Evolutionary conservation across 2,113 vertebrate species (phyloP).

Genomic region (Podarcis cretensis): DNA sequence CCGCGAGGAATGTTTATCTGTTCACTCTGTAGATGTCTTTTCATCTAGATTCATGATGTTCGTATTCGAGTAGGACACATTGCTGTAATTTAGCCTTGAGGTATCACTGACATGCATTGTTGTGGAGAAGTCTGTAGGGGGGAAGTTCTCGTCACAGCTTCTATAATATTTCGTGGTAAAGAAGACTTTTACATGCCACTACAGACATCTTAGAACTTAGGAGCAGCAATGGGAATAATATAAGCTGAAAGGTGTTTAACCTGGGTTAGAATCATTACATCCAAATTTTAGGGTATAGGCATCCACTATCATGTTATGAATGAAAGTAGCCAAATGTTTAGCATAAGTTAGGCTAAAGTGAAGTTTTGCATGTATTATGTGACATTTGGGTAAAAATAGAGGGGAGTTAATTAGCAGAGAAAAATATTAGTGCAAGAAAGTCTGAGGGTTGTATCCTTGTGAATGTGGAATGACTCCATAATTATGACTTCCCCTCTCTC

Average conservation of each 20-base stretch:
- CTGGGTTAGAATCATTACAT: background rate
- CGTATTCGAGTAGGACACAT: background rate
- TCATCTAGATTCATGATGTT: background rate
- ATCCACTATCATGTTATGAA: background rate
- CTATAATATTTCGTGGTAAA: background rate
- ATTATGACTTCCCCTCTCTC: too few species aligned
- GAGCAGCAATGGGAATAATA: background rate
- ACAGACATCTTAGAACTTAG: background rate
- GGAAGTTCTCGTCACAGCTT: background rate
- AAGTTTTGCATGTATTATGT: background rate
- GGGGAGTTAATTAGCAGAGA: background rate
- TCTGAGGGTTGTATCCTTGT: background rate
- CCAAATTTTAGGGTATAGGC: background rate
- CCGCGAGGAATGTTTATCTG: background rate
- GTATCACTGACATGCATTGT: background rate
- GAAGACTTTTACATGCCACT: background rate
- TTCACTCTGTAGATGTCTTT: background rate
- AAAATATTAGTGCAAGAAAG: background rate
- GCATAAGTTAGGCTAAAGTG: background rate
- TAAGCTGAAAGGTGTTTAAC: background rate
- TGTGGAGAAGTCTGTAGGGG: background rate
- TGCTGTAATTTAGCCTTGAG: constrained; percentile 2
- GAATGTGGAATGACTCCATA: too few species aligned
- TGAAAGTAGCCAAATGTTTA: background rate
- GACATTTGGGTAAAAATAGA: too few species aligned